Conservation (phyloP, 2,113 vertebrate genomes). For the Penelope pileata region DNA sequence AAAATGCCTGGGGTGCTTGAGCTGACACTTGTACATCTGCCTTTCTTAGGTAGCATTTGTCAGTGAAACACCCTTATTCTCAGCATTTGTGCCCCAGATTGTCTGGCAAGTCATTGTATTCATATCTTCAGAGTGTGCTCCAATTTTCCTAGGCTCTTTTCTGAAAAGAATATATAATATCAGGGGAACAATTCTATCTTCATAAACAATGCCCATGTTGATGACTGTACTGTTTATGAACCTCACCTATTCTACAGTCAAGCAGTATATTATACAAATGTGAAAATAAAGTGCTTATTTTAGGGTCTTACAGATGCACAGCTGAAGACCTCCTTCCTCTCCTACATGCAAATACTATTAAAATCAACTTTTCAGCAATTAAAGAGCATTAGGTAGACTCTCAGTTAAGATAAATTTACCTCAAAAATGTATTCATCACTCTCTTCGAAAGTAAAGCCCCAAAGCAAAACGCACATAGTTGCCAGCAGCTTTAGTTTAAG, state of each 20-base stretch:
- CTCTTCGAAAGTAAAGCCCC: constrained; percentile 63
- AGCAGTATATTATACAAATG: constrained; percentile 16
- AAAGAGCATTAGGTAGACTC: constrained; percentile 62
- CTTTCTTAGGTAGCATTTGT: background rate
- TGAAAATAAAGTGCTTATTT: constrained; percentile 46
- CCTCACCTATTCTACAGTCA: constrained; percentile 4
- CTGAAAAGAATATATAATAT: background rate
- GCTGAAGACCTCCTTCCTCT: constrained; percentile 33
- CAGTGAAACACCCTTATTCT: background rate
- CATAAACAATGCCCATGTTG: constrained; percentile 8
- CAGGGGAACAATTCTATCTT: background rate
- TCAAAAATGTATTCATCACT: constrained; percentile 61
- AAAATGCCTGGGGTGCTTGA: background rate
- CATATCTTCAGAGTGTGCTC: background rate
- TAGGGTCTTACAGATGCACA: constrained; percentile 8
- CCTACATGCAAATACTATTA: constrained; percentile 54
- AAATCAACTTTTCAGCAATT: constrained; percentile 58
- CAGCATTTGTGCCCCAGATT: background rate
- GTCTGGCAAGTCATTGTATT: background rate
- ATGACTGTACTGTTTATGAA: constrained; percentile 18
- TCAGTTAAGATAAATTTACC: constrained; percentile 69
- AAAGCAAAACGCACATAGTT: constrained; percentile 60
- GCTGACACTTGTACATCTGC: background rate
- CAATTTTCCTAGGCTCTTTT: background rate
- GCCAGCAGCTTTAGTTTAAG: constrained; percentile 66